These are phyloP conservation scores for Tinea pellionella DNA, from an alignment of 2,888 invertebrate species.

Conservation along the genomic window DNA sequence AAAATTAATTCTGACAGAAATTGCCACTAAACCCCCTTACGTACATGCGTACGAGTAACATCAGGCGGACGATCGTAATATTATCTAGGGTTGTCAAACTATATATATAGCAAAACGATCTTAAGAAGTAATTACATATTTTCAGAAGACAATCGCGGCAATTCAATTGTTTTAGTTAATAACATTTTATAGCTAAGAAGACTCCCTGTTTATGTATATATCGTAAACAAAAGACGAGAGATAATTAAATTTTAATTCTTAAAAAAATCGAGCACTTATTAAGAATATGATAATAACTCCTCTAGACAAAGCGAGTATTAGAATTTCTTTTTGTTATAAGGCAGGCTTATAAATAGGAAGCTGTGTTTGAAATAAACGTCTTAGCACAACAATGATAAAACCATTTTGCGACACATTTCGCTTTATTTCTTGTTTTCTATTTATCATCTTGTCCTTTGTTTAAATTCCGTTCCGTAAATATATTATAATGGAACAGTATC, in stretches of 20 bases:
- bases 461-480: background rate
- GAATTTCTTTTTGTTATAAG: background rate
- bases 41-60: too few species aligned
- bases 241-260: background rate
- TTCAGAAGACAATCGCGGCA: too few species aligned
- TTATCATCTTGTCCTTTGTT: constrained; percentile 2
- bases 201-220: too few species aligned
- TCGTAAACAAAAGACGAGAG: too few species aligned
- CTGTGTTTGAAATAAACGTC: background rate
- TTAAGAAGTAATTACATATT: too few species aligned
- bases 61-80: too few species aligned
- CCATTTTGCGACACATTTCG: background rate
- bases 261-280: background rate
- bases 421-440: background rate
- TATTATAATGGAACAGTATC: background rate
- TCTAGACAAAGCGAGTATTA: background rate
- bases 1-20: too few species aligned
- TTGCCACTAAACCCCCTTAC: too few species aligned
- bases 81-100: too few species aligned
- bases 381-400: constrained; percentile 1
- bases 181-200: too few species aligned
- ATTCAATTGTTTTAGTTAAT: too few species aligned
- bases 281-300: background rate
- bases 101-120: too few species aligned
- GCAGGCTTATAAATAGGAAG: background rate